These are phyloP conservation scores for Cybosia mesomella DNA, from an alignment of 2,888 invertebrate genomes.

Conservation along the genomic window DNA sequence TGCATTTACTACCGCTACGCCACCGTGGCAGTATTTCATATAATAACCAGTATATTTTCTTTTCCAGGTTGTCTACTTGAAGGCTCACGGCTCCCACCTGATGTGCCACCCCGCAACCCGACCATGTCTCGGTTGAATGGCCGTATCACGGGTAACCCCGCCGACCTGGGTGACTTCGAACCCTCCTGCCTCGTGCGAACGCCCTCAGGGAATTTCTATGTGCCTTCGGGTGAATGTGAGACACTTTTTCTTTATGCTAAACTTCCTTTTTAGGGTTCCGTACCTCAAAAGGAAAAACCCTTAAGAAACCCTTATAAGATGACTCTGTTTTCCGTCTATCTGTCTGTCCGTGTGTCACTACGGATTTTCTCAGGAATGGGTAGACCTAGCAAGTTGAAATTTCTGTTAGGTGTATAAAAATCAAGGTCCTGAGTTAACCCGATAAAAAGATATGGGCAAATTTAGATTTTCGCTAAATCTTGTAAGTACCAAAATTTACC, in stretches of 20 bases:
- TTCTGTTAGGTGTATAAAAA: no score
- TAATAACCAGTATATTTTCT: conserved; percentile 5
- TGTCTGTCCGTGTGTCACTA: no score
- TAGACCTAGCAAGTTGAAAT: no score
- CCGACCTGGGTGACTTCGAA: conserved; percentile 93
- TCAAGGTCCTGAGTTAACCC: no score
- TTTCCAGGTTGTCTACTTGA: conserved; percentile 93
- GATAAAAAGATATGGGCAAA: no score
- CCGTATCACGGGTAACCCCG: conserved; percentile 93
- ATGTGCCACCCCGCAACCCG: conserved; percentile 94
- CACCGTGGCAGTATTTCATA: neutral
- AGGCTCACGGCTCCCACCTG: conserved; percentile 94
- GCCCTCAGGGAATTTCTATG: conserved; percentile 97
- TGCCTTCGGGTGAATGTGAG: conserved; percentile 91
- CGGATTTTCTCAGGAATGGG: no score
- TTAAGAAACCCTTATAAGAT: no score
- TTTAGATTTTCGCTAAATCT: no score
- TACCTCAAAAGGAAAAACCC: no score
- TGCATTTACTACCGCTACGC: neutral
- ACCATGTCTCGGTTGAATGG: conserved; percentile 97
- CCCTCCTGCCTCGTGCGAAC: conserved; percentile 96
- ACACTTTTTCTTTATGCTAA: conserved; percentile 42
- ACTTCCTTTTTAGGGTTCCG: neutral
- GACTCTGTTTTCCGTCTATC: no score
- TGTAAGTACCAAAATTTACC: no score